Base-by-base conservation (phyloP, 2,113 vertebrate genomes). In the Prochilodus magdalenae region DNA sequence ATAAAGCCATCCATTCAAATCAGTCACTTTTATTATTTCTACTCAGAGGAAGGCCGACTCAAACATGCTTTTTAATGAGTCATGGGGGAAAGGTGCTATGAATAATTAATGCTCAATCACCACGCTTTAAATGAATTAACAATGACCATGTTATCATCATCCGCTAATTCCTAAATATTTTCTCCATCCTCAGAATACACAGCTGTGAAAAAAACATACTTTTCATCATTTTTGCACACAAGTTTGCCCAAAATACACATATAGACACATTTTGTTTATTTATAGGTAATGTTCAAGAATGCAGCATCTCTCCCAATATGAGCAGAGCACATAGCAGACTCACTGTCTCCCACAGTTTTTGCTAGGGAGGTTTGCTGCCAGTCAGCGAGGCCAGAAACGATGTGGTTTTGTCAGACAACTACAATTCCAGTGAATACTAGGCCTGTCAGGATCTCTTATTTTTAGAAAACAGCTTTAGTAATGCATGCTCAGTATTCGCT, bases 41-140 rank as follows among this genome's bases (percentile, higher is more conserved):
- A 55, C 62, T 79, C 81, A 83, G 87, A 92, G 89, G 89, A 90
- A 87, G 88, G 83, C 72, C 55, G 67, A 62, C 83, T 83, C 75
- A 73, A 81, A 79, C 84, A 78, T 30, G 71, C 78, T 67, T 79
- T 86, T 89, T 94, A 94, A 94, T 93, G 93, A 94, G 90, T 92
- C 93, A 93, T 92, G 82, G 87, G 91, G 93, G 92, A 91, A 90
- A 89, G 91, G 89, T 91, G 90, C 90, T 90, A 91, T 93, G 90
- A 93, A 94, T 93, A 92, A 94, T 93, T 92, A 93, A 94, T 90
- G 90, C 89, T 92, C 90, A 92, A 92, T 94, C 90, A 93, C 84
- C 90, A 91, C 87, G 86, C 87, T 89, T 84, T 87, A 90, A 87
- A 89, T 89, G 86, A 90, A 93, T 92, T 91, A 93, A 89, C 90